Evolutionary conservation across 2,797 vertebrate species (phyloP).

Genomic region (Dicrostonyx torquatus): DNA sequence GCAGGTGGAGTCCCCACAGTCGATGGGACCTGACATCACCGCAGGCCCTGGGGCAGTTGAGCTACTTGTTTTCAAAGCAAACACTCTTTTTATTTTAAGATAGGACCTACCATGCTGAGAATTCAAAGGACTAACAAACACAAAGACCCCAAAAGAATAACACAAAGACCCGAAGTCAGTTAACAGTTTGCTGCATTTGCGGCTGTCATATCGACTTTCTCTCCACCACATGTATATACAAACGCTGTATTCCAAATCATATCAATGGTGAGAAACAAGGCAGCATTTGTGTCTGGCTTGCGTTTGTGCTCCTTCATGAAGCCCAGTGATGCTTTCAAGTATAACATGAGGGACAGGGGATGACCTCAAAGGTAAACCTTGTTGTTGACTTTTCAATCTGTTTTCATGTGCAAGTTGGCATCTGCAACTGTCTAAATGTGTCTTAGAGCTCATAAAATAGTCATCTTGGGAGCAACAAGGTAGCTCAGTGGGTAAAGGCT

Average conservation of each 20-base stretch:
- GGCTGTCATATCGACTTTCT: background rate
- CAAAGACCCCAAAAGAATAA: background rate
- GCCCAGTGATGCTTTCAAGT: background rate
- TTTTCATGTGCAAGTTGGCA: background rate
- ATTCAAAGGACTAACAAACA: background rate
- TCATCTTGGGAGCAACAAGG: background rate
- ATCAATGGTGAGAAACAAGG: background rate
- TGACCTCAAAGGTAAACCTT: background rate
- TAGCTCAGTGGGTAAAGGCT: background rate
- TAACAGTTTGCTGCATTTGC: conserved; percentile 1
- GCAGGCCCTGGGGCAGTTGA: background rate
- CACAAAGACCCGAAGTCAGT: background rate
- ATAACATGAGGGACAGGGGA: background rate
- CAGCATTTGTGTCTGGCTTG: background rate
- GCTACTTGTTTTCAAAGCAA: conserved; percentile 21
- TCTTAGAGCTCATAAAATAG: conserved; percentile 28
- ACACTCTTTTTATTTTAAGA: conserved; percentile 26
- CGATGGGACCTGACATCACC: background rate
- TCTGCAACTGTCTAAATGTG: conserved; percentile 4
- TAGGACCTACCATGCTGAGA: background rate
- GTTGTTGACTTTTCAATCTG: background rate
- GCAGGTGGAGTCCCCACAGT: background rate
- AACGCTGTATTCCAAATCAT: background rate
- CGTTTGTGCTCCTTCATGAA: conserved; percentile 2
- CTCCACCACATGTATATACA: background rate